Evolutionary conservation across 2,113 vertebrate genomes (phyloP).

Genomic region (Thinocorus orbignyianus): DNA sequence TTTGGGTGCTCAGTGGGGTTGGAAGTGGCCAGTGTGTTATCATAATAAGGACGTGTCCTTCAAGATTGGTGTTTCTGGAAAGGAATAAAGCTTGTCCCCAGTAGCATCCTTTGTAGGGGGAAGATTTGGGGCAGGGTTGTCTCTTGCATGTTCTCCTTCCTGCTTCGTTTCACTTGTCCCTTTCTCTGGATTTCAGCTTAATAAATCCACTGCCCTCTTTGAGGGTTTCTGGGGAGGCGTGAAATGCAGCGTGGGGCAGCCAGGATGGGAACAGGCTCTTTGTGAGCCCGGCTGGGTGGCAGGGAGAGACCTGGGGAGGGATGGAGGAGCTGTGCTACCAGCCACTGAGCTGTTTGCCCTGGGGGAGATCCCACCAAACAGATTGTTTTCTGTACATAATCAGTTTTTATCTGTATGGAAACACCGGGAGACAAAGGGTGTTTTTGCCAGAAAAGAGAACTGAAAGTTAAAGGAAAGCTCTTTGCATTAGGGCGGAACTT

Average conservation of each 20-base stretch:
- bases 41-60: not conserved
- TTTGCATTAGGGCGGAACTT: not conserved
- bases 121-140: not conserved
- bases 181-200: not conserved
- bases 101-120: not conserved
- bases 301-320: rapidly evolving
- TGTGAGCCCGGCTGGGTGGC: not conserved
- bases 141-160: not conserved
- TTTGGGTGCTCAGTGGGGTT: not conserved
- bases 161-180: not conserved
- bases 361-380: not conserved
- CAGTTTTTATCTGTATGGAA: not conserved
- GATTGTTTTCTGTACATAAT: not conserved
- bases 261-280: rapidly evolving
- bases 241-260: not conserved
- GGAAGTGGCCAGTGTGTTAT: rapidly evolving
- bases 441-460: not conserved
- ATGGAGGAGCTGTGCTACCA: not conserved
- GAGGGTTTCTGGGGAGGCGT: not conserved
- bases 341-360: rapidly evolving
- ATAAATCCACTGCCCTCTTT: not conserved
- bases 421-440: not conserved
- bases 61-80: not conserved
- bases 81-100: not conserved
- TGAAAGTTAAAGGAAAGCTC: not conserved